Evolutionary conservation across 2,113 vertebrate species (phyloP), one percentile per base, ranked within the genome.

Genomic region (Osmerus mordax): DNA sequence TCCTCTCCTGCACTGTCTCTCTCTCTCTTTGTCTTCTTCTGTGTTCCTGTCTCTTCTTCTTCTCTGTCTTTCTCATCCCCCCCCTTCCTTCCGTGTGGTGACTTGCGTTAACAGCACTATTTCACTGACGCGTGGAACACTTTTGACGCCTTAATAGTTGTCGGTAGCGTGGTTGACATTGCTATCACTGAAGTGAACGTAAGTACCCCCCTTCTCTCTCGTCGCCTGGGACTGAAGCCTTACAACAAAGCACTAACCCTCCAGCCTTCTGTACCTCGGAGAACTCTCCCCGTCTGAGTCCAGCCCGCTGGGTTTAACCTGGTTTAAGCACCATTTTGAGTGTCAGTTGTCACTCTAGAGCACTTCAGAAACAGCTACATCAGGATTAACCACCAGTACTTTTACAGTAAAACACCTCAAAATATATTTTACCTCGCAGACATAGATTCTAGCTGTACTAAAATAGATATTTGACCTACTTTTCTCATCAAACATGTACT

Each of bases 121-220:
- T 98, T 99, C 92, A 94, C 96, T 95, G 97, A 99, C 93, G 97
- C 97, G 95, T 99, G 97, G 97, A 99, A 99, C 95, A 97, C 97
- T 91, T 99, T 99, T 93, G 97, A 99, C 95, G 97, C 97, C 95
- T 97, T 99, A 97, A 99, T 99, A 94, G 97, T 99, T 95, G 97
- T 99, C 84, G 97, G 97, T 98, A 99, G 97, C 94, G 95, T 99
- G 93, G 97, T 99, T 92, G 97, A 99, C 94, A 99, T 99, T 93
- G 97, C 97, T 93, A 98, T 99, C 93, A 99, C 96, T 90, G 97
- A 99, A 97, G 95, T 99, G 82, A 99, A 99, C 89, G 97, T 99
- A 97, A 99, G 96, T 99, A 97, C 64, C 2, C 53, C 53, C 55
- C 67, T 69, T 69, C 75, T 84, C 74, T 75, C 56, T 56, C 86